Evolutionary conservation across 2,113 vertebrate genomes (phyloP).

Genomic region (Callocephalon fimbriatum): DNA sequence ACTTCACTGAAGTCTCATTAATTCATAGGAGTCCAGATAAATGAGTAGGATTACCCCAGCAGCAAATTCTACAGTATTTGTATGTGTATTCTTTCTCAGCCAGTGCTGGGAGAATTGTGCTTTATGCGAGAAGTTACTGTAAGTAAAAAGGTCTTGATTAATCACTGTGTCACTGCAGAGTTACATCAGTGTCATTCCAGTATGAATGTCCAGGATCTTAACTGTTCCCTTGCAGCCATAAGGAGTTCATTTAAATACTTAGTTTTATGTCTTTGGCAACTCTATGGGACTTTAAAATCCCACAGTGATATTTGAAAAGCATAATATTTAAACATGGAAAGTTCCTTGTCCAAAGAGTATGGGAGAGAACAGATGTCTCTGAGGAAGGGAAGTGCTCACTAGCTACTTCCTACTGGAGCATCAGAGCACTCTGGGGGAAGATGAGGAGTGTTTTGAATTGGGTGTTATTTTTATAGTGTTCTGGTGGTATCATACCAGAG

Average conservation of each 20-base stretch:
- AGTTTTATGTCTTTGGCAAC: background rate
- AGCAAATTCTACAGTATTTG: background rate
- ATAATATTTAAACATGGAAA: slow-evolving; percentile 12
- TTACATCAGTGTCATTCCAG: background rate
- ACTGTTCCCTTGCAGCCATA: background rate
- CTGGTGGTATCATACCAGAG: background rate
- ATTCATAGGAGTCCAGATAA: background rate
- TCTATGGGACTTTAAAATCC: background rate
- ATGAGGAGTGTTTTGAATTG: background rate
- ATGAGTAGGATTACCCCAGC: background rate
- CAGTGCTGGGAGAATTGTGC: background rate
- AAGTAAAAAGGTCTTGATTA: slow-evolving; percentile 6
- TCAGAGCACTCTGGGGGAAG: background rate
- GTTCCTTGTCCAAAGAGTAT: background rate
- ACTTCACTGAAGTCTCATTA: background rate
- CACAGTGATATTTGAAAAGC: background rate
- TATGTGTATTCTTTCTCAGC: background rate
- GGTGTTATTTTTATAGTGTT: background rate
- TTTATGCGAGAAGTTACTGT: background rate
- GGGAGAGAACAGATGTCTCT: background rate
- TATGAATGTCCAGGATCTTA: background rate
- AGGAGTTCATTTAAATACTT: background rate
- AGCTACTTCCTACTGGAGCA: background rate
- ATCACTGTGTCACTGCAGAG: background rate
- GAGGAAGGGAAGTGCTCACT: background rate